phyloP scores from a whole-genome alignment of 2,113 vertebrate genomes.

The Morone saxatilis region DNA sequence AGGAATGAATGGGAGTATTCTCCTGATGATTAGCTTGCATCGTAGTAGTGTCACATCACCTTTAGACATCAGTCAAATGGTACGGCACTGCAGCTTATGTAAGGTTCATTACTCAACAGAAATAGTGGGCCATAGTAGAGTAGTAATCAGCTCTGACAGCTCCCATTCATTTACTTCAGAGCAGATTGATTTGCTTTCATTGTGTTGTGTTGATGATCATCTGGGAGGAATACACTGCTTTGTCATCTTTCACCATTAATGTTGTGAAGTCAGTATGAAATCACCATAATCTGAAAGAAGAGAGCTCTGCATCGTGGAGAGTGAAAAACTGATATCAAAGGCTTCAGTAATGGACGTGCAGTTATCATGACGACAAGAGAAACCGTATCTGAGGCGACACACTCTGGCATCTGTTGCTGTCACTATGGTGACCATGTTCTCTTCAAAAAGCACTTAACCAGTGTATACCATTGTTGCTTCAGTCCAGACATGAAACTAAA shows the following conservation, averaged over 20 bases:
- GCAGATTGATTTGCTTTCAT: slow-evolving; percentile 25
- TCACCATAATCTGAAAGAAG: background rate
- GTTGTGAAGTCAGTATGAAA: slow-evolving; percentile 1
- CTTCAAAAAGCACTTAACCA: slow-evolving; percentile 51
- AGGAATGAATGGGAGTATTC: slow-evolving; percentile 78
- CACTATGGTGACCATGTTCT: slow-evolving; percentile 70
- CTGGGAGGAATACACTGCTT: background rate
- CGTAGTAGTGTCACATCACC: slow-evolving; percentile 62
- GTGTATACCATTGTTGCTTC: slow-evolving; percentile 72
- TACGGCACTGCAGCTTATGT: slow-evolving; percentile 61
- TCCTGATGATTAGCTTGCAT: slow-evolving; percentile 51
- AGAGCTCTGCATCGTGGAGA: background rate
- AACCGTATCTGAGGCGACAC: background rate
- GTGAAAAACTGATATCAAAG: slow-evolving; percentile 18
- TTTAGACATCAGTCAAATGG: slow-evolving; percentile 64
- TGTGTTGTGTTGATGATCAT: background rate
- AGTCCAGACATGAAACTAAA: slow-evolving; percentile 52
- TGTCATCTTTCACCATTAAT: slow-evolving; percentile 8
- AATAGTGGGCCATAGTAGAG: slow-evolving; percentile 19
- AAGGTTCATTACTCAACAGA: slow-evolving; percentile 71
- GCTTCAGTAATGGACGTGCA: slow-evolving; percentile 5
- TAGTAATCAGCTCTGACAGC: slow-evolving; percentile 29
- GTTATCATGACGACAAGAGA: slow-evolving; percentile 30
- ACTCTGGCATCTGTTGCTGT: slow-evolving; percentile 76
- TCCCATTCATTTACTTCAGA: slow-evolving; percentile 24